These are phyloP conservation scores for Nautilus pompilius DNA, from an alignment of 1,140 invertebrate species.

Conservation along the genomic window DNA sequence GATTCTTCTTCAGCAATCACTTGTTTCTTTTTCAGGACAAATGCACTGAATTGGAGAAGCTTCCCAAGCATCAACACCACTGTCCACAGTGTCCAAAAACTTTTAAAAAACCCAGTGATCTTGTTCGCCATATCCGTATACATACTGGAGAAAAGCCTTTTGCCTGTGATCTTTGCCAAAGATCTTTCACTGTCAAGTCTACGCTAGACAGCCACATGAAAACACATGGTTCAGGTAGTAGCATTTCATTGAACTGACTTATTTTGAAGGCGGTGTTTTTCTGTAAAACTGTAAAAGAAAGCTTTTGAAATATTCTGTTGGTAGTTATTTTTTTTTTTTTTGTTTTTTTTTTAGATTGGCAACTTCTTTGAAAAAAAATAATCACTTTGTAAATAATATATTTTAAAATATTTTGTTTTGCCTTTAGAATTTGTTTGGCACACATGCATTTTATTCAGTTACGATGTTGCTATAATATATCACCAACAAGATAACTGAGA, in stretches of 20 bases:
- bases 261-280: no score
- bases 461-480: no score
- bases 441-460: no score
- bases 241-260: no score
- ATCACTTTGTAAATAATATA: no score
- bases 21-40: not conserved
- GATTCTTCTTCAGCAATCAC: no score
- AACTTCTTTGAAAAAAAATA: no score
- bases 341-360: no score
- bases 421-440: no score
- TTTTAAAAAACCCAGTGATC: conserved; percentile 59
- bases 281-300: not conserved
- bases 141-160: conserved; percentile 58
- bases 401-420: no score
- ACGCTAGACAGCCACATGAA: conserved; percentile 57
- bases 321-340: not conserved
- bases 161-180: conserved; percentile 41
- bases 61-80: conserved; percentile 48
- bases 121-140: conserved; percentile 53
- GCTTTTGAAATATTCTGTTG: not conserved
- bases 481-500: no score
- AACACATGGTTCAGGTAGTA: conserved; percentile 49
- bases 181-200: conserved; percentile 55
- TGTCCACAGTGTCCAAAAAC: conserved; percentile 62
- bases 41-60: conserved; percentile 1